A percentile compares a stretch with the other conserved stretches of the same genome.
These are phyloP conservation scores for Tenthredo mesomela DNA, from an alignment of 2,888 invertebrate genomes.

Conservation along the genomic window DNA sequence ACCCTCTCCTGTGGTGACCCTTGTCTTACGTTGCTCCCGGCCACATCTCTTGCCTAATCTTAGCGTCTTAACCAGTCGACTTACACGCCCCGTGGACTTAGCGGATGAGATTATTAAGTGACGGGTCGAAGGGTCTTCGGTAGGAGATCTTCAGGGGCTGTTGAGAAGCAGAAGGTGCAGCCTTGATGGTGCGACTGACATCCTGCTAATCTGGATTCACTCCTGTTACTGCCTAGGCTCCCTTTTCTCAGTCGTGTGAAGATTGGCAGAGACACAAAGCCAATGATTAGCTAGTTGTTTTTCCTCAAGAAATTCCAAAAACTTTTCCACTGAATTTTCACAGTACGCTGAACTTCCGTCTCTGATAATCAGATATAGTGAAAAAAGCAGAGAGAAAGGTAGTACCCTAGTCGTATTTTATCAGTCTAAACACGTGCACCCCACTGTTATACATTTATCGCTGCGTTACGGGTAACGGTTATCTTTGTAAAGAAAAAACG, in stretches of 20 bases:
- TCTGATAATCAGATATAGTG: not conserved
- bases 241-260: not conserved
- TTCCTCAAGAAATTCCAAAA: not conserved
- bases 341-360: not conserved
- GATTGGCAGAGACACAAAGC: not conserved
- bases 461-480: constrained; percentile 42
- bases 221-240: not conserved
- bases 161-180: constrained; percentile 30
- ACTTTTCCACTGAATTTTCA: not conserved
- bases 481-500: not conserved
- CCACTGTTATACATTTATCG: constrained; percentile 36
- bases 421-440: constrained; percentile 32
- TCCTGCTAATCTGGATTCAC: constrained; percentile 49
- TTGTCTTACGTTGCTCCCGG: constrained; percentile 59
- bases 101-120: constrained; percentile 71
- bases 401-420: not conserved
- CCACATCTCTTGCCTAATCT: constrained; percentile 64
- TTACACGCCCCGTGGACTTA: constrained; percentile 67
- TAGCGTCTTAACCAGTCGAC: constrained; percentile 66
- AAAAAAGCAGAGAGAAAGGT: not conserved
- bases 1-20: constrained; percentile 55
- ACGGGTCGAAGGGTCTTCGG: constrained; percentile 64
- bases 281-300: not conserved
- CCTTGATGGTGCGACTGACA: constrained; percentile 27
- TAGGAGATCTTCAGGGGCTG: constrained; percentile 52